A percentile compares a stretch with the other conserved stretches of the same genome.
Evolutionary conservation across 2,888 invertebrate genomes (phyloP).

Genomic region (Romanomermis culicivorax): DNA sequence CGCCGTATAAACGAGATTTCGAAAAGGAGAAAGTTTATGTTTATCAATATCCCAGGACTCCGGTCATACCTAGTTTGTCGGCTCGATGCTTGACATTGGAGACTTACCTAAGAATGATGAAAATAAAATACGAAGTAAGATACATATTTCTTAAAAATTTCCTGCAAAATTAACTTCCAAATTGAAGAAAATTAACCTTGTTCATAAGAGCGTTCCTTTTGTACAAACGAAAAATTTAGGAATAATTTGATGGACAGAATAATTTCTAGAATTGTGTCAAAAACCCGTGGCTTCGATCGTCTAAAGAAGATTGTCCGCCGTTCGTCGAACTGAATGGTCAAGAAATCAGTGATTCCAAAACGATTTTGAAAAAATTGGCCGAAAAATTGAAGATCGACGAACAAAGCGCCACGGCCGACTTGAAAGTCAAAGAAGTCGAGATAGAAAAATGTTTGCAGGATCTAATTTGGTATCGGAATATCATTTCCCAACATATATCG

Average conservation of each 20-base stretch:
- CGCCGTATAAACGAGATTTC: conserved; percentile 49
- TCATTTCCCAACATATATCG: no score
- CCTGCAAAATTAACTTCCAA: no score
- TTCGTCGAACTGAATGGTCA: conserved; percentile 82
- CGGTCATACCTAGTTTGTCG: conserved; percentile 63
- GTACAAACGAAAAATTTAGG: no score
- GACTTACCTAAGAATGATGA: conserved; percentile 71
- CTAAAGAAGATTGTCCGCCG: conserved; percentile 77
- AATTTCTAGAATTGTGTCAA: background rate
- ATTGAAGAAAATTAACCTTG: no score
- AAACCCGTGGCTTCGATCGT: conserved; percentile 27
- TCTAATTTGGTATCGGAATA: background rate
- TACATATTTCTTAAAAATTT: no score
- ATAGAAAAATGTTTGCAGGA: background rate
- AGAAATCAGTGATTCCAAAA: conserved; percentile 72
- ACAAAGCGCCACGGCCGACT: background rate
- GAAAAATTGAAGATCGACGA: conserved; percentile 55
- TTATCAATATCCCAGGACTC: conserved; percentile 73
- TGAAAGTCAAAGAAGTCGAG: background rate
- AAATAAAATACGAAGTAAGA: conserved; percentile 73
- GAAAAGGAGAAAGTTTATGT: conserved; percentile 76
- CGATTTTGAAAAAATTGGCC: conserved; percentile 66
- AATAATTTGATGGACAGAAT: background rate
- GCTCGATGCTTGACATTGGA: conserved; percentile 82
- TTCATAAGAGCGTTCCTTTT: no score